phyloP scores from a whole-genome alignment of 2,888 invertebrate species.

The Ochropleura leucogaster region DNA sequence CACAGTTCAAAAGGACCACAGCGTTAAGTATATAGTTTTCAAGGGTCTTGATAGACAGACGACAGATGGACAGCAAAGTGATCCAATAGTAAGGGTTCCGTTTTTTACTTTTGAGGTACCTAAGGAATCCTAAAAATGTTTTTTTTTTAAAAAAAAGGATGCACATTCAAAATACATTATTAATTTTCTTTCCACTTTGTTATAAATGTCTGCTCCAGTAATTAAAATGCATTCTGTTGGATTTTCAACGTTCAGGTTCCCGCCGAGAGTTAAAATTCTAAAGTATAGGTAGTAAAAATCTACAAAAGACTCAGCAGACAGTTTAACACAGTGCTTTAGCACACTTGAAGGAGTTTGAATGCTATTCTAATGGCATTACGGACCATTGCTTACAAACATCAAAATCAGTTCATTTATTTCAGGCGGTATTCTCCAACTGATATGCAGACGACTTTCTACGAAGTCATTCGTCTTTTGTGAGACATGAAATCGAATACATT shows the following conservation, averaged over 20 bases:
- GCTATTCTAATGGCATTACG: conserved; percentile 21
- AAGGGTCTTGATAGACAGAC: no score
- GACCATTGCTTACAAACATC: conserved; percentile 24
- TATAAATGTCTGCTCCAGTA: not conserved
- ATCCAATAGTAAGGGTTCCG: no score
- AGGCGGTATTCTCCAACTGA: conserved; percentile 20
- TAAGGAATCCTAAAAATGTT: not conserved
- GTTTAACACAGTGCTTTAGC: conserved; percentile 34
- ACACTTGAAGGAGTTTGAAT: conserved; percentile 28
- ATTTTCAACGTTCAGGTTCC: not conserved
- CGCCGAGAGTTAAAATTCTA: not conserved
- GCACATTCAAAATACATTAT: not conserved
- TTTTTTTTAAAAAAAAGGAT: not conserved
- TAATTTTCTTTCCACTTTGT: not conserved
- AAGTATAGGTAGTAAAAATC: not conserved
- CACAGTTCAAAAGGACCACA: no score
- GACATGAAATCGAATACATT: not conserved
- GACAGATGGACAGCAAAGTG: no score
- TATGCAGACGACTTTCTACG: not conserved
- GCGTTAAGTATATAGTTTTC: no score
- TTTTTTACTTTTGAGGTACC: no score
- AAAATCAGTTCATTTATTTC: conserved; percentile 36
- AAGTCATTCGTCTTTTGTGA: not conserved
- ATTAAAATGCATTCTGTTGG: not conserved
- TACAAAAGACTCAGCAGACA: not conserved